These are phyloP conservation scores for Nemotelus pantherinus DNA, from an alignment of 2,888 invertebrate genomes.

Conservation along the genomic window DNA sequence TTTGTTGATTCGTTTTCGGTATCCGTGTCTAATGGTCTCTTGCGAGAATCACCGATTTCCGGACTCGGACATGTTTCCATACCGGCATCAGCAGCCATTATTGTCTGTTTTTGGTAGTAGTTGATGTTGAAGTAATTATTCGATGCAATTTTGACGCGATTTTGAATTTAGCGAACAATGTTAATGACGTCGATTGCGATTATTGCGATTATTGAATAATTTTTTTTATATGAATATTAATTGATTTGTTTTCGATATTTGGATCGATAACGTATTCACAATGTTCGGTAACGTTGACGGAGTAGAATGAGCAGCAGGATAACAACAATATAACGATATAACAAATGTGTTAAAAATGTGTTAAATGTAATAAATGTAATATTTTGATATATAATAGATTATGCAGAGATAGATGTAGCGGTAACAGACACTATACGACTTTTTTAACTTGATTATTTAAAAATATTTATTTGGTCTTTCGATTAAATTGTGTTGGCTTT, in stretches of 20 bases:
- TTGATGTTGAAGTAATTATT: slow-evolving; percentile 6
- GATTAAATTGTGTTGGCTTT: not conserved
- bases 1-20: slow-evolving; percentile 89
- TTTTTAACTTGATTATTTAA: slow-evolving; percentile 23
- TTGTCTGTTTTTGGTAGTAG: slow-evolving; percentile 49
- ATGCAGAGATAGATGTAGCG: not conserved
- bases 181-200: not conserved
- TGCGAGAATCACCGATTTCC: slow-evolving; percentile 88
- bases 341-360: slow-evolving; percentile 37
- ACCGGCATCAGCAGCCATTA: slow-evolving; percentile 91
- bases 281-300: slow-evolving; percentile 8
- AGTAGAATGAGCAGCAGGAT: slow-evolving; percentile 32
- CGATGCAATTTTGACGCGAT: not conserved
- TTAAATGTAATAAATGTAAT: slow-evolving; percentile 39
- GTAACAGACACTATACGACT: slow-evolving; percentile 34
- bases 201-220: not conserved
- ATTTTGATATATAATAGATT: too few relatives aligned
- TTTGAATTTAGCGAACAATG: slow-evolving; percentile 11
- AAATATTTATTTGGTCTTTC: not conserved
- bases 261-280: not conserved
- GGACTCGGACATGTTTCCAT: slow-evolving; percentile 95
- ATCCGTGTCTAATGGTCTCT: slow-evolving; percentile 87
- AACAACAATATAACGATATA: slow-evolving; percentile 25
- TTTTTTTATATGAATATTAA: slow-evolving; percentile 11
- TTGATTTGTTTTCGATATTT: slow-evolving; percentile 14